These are phyloP conservation scores for Rhea americana DNA, from an alignment of 2,113 vertebrate species.

Conservation along the genomic window DNA sequence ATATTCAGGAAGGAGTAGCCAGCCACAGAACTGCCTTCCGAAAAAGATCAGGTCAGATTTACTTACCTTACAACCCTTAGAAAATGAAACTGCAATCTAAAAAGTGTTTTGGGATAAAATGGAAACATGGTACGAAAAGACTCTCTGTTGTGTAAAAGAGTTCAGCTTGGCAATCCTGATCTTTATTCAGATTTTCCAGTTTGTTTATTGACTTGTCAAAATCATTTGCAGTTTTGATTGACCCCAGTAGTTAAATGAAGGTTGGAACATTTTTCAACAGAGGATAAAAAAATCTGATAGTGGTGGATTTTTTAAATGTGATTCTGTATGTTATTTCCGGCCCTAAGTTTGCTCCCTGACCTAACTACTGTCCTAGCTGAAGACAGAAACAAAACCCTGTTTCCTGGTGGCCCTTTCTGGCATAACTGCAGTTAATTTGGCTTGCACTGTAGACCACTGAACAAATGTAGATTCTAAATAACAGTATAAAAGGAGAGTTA, in stretches of 20 bases:
- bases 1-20: accelerated
- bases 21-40: background rate
- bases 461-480: no score
- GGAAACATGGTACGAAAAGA: background rate
- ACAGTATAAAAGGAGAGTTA: no score
- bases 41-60: background rate
- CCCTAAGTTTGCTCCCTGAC: no score
- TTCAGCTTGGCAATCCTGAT: background rate
- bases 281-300: no score
- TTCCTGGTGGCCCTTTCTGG: no score
- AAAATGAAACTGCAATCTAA: background rate
- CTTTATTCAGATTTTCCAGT: background rate
- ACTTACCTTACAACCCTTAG: background rate
- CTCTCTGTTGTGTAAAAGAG: background rate
- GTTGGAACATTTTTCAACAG: background rate
- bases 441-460: no score
- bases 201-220: background rate
- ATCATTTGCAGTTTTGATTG: background rate
- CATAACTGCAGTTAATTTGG: no score
- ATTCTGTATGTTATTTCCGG: background rate
- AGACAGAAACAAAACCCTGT: no score
- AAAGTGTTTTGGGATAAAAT: background rate
- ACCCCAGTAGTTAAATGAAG: background rate
- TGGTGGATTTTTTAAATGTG: background rate
- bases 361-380: no score